Percentiles rank a stretch among this genome's conserved stretches.
These are phyloP conservation scores for Drosophila aldrichi DNA, from an alignment of 2,888 invertebrate species.

Conservation along the genomic window DNA sequence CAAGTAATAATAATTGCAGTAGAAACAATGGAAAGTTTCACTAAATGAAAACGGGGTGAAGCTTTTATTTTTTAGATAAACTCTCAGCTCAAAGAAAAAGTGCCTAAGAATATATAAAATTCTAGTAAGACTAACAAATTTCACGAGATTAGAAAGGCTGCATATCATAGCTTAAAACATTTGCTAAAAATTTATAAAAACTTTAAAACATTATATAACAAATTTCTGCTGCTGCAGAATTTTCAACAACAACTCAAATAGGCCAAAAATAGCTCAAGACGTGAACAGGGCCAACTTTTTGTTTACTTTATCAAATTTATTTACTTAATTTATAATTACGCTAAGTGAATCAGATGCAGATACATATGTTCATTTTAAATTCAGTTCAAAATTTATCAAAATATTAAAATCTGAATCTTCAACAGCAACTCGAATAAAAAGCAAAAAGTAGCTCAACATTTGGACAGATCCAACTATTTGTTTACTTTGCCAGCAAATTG, in stretches of 20 bases:
- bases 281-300: conserved; percentile 18
- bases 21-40: background rate
- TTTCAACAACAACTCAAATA: background rate
- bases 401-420: background rate
- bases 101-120: background rate
- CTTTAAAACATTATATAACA: background rate
- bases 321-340: conserved; percentile 58
- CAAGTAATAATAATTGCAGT: background rate
- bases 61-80: background rate
- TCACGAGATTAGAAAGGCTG: background rate
- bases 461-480: conserved; percentile 28
- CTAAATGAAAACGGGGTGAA: background rate
- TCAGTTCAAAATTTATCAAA: background rate
- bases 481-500: conserved; percentile 38
- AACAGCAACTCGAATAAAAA: background rate
- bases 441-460: background rate
- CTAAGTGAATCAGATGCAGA: background rate
- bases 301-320: conserved; percentile 43
- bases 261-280: background rate
- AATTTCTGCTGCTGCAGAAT: background rate
- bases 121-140: background rate
- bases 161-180: background rate
- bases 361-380: background rate
- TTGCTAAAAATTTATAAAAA: background rate
- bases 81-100: background rate